Percentiles rank a stretch among this genome's conserved stretches.
These are phyloP conservation scores for Cryptocephalus primarius DNA, from an alignment of 2,888 invertebrate genomes.

Conservation along the genomic window DNA sequence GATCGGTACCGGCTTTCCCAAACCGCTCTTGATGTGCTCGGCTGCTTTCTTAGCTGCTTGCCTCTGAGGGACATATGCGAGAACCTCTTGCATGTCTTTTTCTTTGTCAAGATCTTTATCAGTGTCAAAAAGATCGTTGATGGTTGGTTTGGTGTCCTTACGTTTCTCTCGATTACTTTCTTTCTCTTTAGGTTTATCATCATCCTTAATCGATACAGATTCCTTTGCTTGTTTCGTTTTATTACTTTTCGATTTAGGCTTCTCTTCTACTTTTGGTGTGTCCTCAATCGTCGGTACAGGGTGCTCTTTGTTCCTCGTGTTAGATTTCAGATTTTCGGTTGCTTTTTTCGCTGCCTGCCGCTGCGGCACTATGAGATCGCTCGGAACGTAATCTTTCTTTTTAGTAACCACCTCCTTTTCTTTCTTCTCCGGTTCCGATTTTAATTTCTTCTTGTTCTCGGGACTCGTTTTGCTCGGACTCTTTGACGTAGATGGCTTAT, in stretches of 20 bases:
- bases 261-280: constrained; percentile 18
- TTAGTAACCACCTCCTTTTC: constrained; percentile 24
- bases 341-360: constrained; percentile 86
- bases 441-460: constrained; percentile 14
- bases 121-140: constrained; percentile 41
- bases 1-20: constrained; percentile 39
- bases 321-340: constrained; percentile 72
- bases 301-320: constrained; percentile 33
- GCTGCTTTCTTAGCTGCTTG: constrained; percentile 88
- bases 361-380: constrained; percentile 80
- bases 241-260: constrained; percentile 21
- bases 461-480: constrained; percentile 25
- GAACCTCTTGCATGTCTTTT: constrained; percentile 46
- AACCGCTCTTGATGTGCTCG: constrained; percentile 76
- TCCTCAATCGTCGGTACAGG: constrained; percentile 3
- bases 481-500: constrained; percentile 30
- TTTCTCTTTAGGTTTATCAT: constrained; percentile 11
- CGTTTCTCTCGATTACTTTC: constrained; percentile 1
- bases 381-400: constrained; percentile 48
- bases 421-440: constrained; percentile 12
- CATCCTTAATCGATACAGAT: constrained; percentile 12
- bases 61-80: constrained; percentile 79
- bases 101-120: constrained; percentile 52
- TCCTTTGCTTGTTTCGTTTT: constrained; percentile 35
- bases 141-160: constrained; percentile 2